phyloP scores from a whole-genome alignment of 2,113 vertebrate genomes.

The Platycercus adscitus region DNA sequence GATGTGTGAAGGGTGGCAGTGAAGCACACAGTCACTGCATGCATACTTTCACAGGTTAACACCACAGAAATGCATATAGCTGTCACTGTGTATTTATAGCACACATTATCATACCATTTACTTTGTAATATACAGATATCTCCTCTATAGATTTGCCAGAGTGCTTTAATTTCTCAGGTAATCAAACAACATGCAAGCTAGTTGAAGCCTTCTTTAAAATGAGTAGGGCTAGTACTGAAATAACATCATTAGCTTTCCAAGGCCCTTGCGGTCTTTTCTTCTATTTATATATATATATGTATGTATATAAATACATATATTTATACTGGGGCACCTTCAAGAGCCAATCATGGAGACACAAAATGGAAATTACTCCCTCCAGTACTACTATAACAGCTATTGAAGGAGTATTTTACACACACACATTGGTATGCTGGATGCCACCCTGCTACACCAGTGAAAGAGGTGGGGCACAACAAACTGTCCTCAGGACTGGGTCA shows the following conservation, averaged over 20 bases:
- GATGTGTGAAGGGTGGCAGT: conserved; percentile 54
- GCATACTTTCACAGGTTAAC: conserved; percentile 66
- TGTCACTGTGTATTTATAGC: conserved; percentile 64
- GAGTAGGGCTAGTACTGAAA: background rate
- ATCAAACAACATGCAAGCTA: background rate
- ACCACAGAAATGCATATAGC: conserved; percentile 58
- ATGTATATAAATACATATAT: background rate
- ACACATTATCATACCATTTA: conserved; percentile 3
- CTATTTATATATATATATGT: background rate
- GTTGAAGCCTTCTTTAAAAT: background rate
- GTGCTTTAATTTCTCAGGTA: conserved; percentile 17
- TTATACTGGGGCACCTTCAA: background rate
- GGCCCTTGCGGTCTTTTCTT: background rate
- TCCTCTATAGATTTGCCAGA: background rate
- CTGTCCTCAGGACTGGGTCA: background rate
- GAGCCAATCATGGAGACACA: background rate
- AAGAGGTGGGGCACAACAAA: background rate
- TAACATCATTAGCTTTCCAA: background rate
- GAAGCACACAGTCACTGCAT: conserved; percentile 59
- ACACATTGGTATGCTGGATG: accelerated
- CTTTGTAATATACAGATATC: background rate
- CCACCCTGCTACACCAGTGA: background rate
- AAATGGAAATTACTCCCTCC: background rate
- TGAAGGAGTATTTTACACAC: background rate
- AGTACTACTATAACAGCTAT: background rate